Conservation (phyloP, 1,140 invertebrate species). For the Zaprionus vittiger region DNA sequence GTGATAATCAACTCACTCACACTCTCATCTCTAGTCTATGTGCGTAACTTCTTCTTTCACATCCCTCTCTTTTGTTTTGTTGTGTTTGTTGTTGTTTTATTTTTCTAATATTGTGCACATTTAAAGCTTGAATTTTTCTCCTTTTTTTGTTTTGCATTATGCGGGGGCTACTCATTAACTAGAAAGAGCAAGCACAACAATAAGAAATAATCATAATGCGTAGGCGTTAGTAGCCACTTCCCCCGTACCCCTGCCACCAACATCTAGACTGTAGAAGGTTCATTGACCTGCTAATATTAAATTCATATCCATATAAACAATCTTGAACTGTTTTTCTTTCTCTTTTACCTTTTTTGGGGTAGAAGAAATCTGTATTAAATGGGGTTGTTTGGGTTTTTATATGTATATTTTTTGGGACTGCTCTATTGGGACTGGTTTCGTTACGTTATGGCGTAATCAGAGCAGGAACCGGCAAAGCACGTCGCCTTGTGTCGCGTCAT, state of each 20-base stretch:
- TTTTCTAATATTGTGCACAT: conserved; percentile 25
- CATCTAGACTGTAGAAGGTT: conserved; percentile 17
- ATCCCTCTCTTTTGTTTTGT: conserved; percentile 8
- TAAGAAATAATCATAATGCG: conserved; percentile 30
- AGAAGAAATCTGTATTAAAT: conserved; percentile 23
- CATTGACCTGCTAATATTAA: conserved; percentile 39
- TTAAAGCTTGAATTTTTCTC: conserved; percentile 24
- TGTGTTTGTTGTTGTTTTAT: conserved; percentile 6
- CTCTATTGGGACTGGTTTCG: conserved; percentile 15
- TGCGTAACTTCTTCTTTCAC: neutral
- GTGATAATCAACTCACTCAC: conserved; percentile 3
- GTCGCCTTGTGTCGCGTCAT: conserved; percentile 30
- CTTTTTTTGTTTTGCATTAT: conserved; percentile 24
- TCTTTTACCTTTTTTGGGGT: conserved; percentile 43
- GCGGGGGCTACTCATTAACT: conserved; percentile 46
- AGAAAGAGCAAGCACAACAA: neutral
- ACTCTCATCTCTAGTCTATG: conserved; percentile 25
- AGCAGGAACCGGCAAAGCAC: conserved; percentile 58
- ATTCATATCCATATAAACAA: conserved; percentile 30
- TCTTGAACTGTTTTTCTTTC: conserved; percentile 17
- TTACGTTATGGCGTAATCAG: conserved; percentile 52
- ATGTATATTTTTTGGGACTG: conserved; percentile 2
- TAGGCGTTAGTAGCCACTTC: conserved; percentile 26
- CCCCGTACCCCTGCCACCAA: neutral
- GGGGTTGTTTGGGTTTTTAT: conserved; percentile 51